These are phyloP conservation scores for Buphagus erythrorhynchus DNA, from an alignment of 2,797 vertebrate species.

Conservation along the genomic window DNA sequence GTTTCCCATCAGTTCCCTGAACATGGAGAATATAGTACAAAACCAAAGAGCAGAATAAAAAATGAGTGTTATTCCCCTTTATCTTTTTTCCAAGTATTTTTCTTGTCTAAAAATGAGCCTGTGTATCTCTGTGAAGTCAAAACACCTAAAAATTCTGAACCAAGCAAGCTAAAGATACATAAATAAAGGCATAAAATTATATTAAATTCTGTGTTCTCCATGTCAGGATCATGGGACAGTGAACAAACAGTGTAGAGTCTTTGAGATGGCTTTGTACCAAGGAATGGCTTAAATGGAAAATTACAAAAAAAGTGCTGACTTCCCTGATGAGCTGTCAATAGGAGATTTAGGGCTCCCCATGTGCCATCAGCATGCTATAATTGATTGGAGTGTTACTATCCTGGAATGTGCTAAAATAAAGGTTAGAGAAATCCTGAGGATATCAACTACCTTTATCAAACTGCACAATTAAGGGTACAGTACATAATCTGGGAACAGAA, in stretches of 20 bases:
- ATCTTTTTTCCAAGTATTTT: background rate
- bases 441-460: conserved; percentile 75
- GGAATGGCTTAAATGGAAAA: conserved; percentile 43
- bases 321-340: conserved; percentile 49
- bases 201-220: background rate
- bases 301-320: conserved; percentile 31
- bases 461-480: conserved; percentile 62
- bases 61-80: background rate
- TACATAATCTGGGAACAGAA: conserved; percentile 47
- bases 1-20: background rate
- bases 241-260: background rate
- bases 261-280: background rate
- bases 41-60: background rate
- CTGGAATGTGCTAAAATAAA: conserved; percentile 72
- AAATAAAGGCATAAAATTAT: background rate
- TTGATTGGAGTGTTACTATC: conserved; percentile 51
- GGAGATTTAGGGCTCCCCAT: conserved; percentile 53
- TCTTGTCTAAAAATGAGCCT: background rate
- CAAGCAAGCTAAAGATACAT: background rate
- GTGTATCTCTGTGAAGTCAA: background rate
- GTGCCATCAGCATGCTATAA: conserved; percentile 25
- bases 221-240: background rate
- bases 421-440: conserved; percentile 75
- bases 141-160: background rate
- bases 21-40: background rate